Evolutionary conservation across 1,140 invertebrate species (phyloP).

Genomic region (Macrotrachela quadricornifera): DNA sequence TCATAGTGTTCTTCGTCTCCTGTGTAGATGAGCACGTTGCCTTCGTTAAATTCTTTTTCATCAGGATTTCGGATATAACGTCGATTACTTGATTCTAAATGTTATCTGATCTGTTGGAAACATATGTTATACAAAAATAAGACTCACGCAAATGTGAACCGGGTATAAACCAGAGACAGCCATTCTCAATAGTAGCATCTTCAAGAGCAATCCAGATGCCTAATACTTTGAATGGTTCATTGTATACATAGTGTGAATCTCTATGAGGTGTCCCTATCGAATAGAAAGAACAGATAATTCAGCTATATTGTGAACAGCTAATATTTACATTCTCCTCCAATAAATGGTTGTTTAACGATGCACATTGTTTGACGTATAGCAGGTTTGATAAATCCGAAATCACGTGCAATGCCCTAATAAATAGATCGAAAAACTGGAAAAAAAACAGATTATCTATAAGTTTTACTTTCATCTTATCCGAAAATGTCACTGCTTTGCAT

Average conservation of each 20-base stretch:
- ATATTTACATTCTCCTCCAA: slow-evolving; percentile 58
- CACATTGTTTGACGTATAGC: slow-evolving; percentile 84
- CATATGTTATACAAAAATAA: neutral
- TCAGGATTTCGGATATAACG: slow-evolving; percentile 50
- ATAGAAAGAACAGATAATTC: neutral
- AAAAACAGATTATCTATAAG: neutral
- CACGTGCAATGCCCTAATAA: slow-evolving; percentile 13
- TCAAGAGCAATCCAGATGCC: slow-evolving; percentile 88
- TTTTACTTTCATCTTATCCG: slow-evolving; percentile 50
- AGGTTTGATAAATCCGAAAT: slow-evolving; percentile 50
- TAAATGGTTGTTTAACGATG: slow-evolving; percentile 79
- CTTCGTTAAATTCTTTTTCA: slow-evolving; percentile 21
- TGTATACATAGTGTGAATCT: slow-evolving; percentile 63
- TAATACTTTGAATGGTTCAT: slow-evolving; percentile 45
- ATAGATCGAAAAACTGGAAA: neutral
- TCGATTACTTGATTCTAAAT: too few relatives aligned
- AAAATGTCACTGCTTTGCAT: slow-evolving; percentile 60
- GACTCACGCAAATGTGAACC: slow-evolving; percentile 47
- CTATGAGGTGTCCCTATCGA: slow-evolving; percentile 53
- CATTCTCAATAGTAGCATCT: slow-evolving; percentile 70
- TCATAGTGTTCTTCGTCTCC: slow-evolving; percentile 44
- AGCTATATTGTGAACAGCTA: neutral
- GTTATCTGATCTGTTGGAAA: too few relatives aligned
- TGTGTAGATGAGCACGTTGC: slow-evolving; percentile 34
- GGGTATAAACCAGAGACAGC: slow-evolving; percentile 71